Conservation (phyloP, 2,113 vertebrate species). For the Gadus macrocephalus region DNA sequence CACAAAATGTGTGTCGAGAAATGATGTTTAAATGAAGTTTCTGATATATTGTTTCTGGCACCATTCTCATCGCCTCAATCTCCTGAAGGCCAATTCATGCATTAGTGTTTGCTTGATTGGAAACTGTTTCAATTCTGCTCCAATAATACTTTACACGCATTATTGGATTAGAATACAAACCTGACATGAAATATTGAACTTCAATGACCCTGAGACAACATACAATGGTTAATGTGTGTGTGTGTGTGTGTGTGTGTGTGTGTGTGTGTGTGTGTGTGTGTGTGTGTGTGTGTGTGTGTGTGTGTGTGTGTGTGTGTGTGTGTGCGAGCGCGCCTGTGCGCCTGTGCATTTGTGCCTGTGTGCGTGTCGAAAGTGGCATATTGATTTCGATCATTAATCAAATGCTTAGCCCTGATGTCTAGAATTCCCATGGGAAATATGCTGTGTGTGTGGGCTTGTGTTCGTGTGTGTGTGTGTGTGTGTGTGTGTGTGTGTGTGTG, state of each 20-base stretch:
- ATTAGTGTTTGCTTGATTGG: no score
- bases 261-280: slow-evolving; percentile 6
- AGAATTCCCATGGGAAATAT: not conserved
- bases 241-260: slow-evolving; percentile 5
- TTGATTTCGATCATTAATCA: slow-evolving; percentile 47
- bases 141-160: no score
- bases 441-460: not conserved
- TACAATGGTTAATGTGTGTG: not conserved
- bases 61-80: no score
- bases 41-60: no score
- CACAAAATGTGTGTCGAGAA: no score
- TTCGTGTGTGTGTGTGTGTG: not conserved
- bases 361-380: slow-evolving; percentile 10
- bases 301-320: slow-evolving; percentile 3
- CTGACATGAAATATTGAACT: no score
- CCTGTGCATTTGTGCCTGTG: slow-evolving; percentile 1
- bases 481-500: not conserved
- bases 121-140: no score
- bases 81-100: no score
- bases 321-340: slow-evolving; percentile 1
- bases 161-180: no score
- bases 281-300: slow-evolving; percentile 12
- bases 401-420: slow-evolving; percentile 32
- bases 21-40: no score
- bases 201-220: no score